Evolutionary conservation across 2,888 invertebrate species (phyloP).

Genomic region (Melinaea menophilus): DNA sequence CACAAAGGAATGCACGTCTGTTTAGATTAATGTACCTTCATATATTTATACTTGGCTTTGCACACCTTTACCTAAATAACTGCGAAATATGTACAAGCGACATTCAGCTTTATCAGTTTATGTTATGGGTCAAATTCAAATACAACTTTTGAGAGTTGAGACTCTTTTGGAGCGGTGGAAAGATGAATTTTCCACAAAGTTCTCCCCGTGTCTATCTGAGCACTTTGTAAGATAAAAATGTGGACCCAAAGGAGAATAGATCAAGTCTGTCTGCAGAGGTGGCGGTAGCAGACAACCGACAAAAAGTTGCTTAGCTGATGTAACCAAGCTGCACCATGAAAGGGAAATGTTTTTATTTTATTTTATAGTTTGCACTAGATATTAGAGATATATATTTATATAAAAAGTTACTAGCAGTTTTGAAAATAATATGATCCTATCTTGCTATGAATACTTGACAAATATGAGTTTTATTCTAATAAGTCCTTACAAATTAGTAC

Average conservation of each 20-base stretch:
- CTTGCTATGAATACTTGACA: too few relatives aligned
- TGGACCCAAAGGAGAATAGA: slow-evolving; percentile 69
- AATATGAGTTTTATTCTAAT: too few relatives aligned
- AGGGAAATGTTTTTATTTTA: slow-evolving; percentile 1
- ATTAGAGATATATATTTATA: too few relatives aligned
- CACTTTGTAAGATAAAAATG: slow-evolving; percentile 77
- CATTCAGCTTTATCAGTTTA: slow-evolving; percentile 26
- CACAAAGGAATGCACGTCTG: slow-evolving; percentile 72
- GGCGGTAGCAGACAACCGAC: slow-evolving; percentile 49
- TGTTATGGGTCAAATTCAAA: slow-evolving; percentile 25
- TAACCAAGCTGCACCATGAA: slow-evolving; percentile 24
- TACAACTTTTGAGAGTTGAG: slow-evolving; percentile 26
- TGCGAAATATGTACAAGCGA: slow-evolving; percentile 35
- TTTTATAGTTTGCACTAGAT: not conserved
- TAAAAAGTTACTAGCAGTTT: too few relatives aligned
- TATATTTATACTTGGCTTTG: slow-evolving; percentile 69
- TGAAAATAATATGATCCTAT: too few relatives aligned
- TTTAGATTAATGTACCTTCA: slow-evolving; percentile 75
- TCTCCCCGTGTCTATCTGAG: slow-evolving; percentile 73
- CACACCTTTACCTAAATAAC: slow-evolving; percentile 46
- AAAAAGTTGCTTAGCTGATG: slow-evolving; percentile 54
- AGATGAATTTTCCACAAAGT: slow-evolving; percentile 73
- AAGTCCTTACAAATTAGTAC: too few relatives aligned
- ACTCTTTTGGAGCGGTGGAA: slow-evolving; percentile 33
- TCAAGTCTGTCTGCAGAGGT: slow-evolving; percentile 61